These are phyloP conservation scores for Orchestia grillus DNA, from an alignment of 1,140 invertebrate genomes.

Conservation along the genomic window DNA sequence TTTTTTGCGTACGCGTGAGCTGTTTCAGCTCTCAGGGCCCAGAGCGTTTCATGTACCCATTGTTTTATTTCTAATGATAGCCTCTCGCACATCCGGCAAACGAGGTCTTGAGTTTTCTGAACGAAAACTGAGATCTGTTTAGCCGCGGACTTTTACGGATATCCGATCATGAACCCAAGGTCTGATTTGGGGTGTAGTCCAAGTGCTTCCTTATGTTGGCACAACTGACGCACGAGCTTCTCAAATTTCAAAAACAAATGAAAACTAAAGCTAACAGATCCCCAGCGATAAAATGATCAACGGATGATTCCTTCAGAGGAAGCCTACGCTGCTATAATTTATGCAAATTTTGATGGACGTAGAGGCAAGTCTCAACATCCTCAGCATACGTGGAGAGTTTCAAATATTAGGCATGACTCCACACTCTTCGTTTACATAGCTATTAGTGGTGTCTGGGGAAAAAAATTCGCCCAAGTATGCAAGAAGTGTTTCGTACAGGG, in stretches of 20 bases:
- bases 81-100: neutral
- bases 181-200: neutral
- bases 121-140: neutral
- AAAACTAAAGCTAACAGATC: neutral
- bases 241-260: neutral
- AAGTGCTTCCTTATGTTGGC: neutral
- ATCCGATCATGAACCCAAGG: neutral
- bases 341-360: neutral
- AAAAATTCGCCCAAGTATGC: neutral
- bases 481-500: neutral
- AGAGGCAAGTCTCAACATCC: neutral
- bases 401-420: neutral
- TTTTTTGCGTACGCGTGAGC: neutral
- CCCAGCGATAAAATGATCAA: neutral
- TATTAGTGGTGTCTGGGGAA: neutral
- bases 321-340: neutral
- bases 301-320: neutral
- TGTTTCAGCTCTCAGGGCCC: neutral
- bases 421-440: neutral
- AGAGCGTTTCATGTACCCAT: neutral
- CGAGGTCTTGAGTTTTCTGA: neutral
- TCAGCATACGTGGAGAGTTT: neutral
- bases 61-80: neutral
- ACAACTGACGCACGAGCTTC: neutral
- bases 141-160: neutral